Conservation (phyloP, 2,888 invertebrate genomes). For the Drosophila subquinaria region DNA sequence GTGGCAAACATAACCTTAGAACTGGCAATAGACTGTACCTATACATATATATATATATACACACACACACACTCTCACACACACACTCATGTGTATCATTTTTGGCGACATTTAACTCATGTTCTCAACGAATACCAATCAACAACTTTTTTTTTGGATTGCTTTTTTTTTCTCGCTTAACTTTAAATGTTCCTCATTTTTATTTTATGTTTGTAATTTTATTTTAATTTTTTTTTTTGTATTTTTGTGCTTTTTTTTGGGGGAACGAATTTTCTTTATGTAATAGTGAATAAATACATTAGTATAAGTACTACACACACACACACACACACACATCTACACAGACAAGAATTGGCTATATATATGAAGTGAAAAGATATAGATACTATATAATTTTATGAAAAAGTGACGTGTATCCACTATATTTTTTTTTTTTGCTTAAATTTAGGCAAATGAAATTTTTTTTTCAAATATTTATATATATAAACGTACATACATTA, state of each 20-base stretch:
- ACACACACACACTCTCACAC: background rate
- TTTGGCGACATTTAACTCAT: slow-evolving; percentile 38
- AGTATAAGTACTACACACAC: slow-evolving; percentile 21
- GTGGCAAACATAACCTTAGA: slow-evolving; percentile 70
- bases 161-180: slow-evolving; percentile 50
- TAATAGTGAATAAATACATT: slow-evolving; percentile 42
- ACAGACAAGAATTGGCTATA: slow-evolving; percentile 25
- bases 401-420: slow-evolving; percentile 33
- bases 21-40: slow-evolving; percentile 28
- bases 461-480: slow-evolving; percentile 61
- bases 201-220: slow-evolving; percentile 58
- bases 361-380: slow-evolving; percentile 21
- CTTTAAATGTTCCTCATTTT: slow-evolving; percentile 71
- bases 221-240: slow-evolving; percentile 52
- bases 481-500: slow-evolving; percentile 36
- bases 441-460: slow-evolving; percentile 53
- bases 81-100: slow-evolving; percentile 13
- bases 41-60: background rate
- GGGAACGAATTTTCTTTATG: slow-evolving; percentile 53
- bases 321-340: slow-evolving; percentile 9
- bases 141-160: slow-evolving; percentile 26
- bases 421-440: slow-evolving; percentile 74
- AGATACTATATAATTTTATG: slow-evolving; percentile 23
- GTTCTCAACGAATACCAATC: slow-evolving; percentile 60
- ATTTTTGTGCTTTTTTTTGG: slow-evolving; percentile 70